Conservation (phyloP, 1,140 invertebrate species). For the Pseudachorutes palmiensis region DNA sequence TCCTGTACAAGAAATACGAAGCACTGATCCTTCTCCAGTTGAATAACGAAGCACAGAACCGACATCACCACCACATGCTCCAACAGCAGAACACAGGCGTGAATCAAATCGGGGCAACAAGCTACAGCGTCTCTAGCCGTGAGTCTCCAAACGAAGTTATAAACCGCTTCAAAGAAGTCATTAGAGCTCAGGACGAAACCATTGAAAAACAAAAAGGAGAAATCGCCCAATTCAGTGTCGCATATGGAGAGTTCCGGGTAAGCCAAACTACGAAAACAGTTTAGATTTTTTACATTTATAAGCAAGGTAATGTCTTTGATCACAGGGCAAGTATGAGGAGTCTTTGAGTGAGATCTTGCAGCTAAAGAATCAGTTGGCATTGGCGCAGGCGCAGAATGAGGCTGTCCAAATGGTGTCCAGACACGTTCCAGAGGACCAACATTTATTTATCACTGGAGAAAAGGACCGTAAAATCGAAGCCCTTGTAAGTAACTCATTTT, state of each 20-base stretch:
- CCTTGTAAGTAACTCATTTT: conserved; percentile 26
- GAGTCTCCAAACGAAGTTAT: conserved; percentile 54
- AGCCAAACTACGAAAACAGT: neutral
- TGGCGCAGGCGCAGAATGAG: conserved; percentile 65
- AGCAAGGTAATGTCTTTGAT: conserved; percentile 59
- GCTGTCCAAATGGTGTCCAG: conserved; percentile 23
- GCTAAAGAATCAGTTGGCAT: conserved; percentile 76
- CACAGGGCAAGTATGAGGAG: conserved; percentile 60
- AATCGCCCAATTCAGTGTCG: conserved; percentile 18
- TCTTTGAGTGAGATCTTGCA: conserved; percentile 61
- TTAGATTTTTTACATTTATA: conserved; percentile 70
- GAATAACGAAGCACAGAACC: conserved; percentile 10
- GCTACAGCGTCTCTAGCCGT: conserved; percentile 26
- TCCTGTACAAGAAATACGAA: conserved; percentile 68
- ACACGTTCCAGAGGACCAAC: conserved; percentile 27
- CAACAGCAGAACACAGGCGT: conserved; percentile 1
- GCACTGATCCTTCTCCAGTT: conserved; percentile 28
- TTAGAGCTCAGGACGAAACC: conserved; percentile 32
- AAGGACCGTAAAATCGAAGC: conserved; percentile 35
- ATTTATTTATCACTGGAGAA: conserved; percentile 26
- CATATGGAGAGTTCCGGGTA: conserved; percentile 32
- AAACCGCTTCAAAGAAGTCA: conserved; percentile 68
- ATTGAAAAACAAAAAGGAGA: conserved; percentile 30
- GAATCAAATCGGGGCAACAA: conserved; percentile 5
- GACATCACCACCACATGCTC: neutral